phyloP scores from a whole-genome alignment of 1,140 invertebrate genomes.

The Platorchestia sp. region DNA sequence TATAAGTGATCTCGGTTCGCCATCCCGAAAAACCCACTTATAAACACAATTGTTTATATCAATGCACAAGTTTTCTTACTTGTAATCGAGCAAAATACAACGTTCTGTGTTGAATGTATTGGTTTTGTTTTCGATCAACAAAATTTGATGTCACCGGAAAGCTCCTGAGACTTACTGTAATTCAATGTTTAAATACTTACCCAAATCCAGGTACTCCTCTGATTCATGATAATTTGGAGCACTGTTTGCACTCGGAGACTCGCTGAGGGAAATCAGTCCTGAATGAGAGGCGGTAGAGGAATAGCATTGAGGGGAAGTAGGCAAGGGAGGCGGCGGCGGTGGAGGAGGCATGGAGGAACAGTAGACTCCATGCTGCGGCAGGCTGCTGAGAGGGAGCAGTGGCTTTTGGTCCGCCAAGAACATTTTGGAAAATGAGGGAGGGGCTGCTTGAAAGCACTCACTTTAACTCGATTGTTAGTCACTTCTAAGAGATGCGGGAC shows the following conservation, averaged over 20 bases:
- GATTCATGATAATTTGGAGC: background rate
- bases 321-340: background rate
- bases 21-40: no score
- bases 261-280: background rate
- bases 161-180: background rate
- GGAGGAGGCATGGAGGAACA: constrained; percentile 38
- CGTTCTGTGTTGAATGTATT: no score
- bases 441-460: background rate
- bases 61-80: no score
- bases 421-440: background rate
- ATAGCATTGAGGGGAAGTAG: background rate
- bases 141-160: background rate
- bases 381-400: background rate
- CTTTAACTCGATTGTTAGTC: background rate
- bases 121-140: background rate
- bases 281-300: background rate
- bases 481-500: background rate
- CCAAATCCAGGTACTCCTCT: constrained; percentile 24
- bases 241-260: background rate
- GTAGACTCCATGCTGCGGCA: background rate
- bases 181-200: background rate
- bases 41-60: no score
- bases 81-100: no score
- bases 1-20: no score
- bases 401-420: constrained; percentile 17